phyloP scores from a whole-genome alignment of 1,140 invertebrate species.

The Portunus trituberculatus region DNA sequence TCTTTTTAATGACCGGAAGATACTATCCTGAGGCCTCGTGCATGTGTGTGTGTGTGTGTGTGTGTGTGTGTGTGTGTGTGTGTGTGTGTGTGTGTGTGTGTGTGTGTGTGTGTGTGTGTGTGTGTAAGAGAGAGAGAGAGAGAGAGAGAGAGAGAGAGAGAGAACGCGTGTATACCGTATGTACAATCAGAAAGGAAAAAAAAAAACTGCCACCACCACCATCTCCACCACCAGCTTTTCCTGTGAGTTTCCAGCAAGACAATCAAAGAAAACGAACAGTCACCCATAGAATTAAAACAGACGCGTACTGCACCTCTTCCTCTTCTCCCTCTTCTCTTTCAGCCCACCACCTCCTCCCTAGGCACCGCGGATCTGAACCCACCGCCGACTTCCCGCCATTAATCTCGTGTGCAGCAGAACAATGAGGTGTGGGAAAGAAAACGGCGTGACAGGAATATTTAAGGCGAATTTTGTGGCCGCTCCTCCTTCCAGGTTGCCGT shows the following conservation, averaged over 20 bases:
- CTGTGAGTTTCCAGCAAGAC: neutral
- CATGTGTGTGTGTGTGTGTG: neutral
- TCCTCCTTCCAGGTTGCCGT: neutral
- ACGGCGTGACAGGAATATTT: neutral
- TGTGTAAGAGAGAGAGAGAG: too few species aligned
- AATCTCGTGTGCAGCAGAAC: neutral
- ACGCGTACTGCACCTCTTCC: neutral
- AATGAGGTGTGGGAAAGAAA: conserved; percentile 22
- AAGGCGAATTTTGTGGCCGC: neutral
- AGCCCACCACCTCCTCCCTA: neutral
- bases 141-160: too few species aligned
- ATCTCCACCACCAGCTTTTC: neutral
- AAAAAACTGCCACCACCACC: too few species aligned
- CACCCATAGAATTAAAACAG: neutral
- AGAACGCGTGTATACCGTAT: too few species aligned
- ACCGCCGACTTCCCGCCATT: neutral
- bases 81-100: too few species aligned
- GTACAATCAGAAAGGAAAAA: too few species aligned
- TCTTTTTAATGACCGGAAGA: conserved; percentile 22
- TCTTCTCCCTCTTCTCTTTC: neutral
- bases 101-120: too few species aligned
- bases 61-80: too few species aligned
- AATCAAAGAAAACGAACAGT: neutral
- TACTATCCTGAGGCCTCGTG: neutral
- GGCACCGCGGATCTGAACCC: neutral